Evolutionary conservation across 2,113 vertebrate species (phyloP).

Genomic region (Tragelaphus buxtoni): DNA sequence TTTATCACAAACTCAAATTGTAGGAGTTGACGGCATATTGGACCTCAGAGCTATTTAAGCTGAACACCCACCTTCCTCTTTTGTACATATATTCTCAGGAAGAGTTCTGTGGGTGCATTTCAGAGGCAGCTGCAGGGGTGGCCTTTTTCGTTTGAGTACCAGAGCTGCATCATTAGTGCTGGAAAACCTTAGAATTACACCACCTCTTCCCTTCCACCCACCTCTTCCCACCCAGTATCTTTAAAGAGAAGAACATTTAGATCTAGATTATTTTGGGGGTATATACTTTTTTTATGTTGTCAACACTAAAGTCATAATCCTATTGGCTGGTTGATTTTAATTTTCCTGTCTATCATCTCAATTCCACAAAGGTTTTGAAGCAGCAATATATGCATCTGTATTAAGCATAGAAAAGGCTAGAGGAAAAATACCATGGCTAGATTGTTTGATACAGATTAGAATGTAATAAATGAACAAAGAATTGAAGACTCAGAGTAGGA

Average conservation of each 20-base stretch:
- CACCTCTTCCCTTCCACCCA: neutral
- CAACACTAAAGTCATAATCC: neutral
- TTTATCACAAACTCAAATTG: neutral
- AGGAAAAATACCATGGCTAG: neutral
- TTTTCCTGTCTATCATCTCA: neutral
- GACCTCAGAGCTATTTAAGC: neutral
- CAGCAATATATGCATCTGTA: neutral
- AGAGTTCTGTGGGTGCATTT: neutral
- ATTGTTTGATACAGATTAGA: neutral
- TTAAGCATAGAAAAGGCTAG: neutral
- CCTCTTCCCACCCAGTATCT: neutral
- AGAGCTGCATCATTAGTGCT: conserved; percentile 30
- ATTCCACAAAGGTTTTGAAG: neutral
- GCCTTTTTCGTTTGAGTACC: neutral
- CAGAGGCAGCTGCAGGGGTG: neutral
- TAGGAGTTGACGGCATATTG: neutral
- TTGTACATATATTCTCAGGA: neutral
- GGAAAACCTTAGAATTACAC: neutral
- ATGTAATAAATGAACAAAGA: neutral
- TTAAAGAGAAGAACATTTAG: conserved; percentile 10
- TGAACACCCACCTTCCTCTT: neutral
- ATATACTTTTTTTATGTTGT: neutral
- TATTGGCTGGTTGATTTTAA: conserved; percentile 15
- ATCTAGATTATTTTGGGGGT: conserved; percentile 6
- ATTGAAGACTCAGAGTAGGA: neutral